phyloP scores from a whole-genome alignment of 92 coral and sea anemone genomes.

The Epizoanthus illoricatus region DNA sequence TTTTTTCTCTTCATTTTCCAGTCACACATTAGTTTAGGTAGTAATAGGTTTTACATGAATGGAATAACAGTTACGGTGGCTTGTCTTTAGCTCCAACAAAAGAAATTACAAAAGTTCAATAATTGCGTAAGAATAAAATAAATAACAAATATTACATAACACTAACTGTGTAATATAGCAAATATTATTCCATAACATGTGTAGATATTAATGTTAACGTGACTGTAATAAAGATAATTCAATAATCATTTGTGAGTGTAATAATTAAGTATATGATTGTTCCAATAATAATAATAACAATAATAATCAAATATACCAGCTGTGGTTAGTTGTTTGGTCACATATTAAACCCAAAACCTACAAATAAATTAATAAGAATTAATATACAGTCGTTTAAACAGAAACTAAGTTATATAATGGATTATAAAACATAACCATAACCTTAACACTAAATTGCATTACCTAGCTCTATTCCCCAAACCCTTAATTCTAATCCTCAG shows the following conservation, averaged over 20 bases:
- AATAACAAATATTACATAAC: background rate
- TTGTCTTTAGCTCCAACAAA: background rate
- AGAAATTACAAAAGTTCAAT: background rate
- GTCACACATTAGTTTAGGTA: background rate
- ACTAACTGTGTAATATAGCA: background rate
- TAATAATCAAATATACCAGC: too few relatives aligned
- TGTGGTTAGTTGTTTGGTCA: too few relatives aligned
- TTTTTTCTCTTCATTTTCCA: background rate
- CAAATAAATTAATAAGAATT: too few relatives aligned
- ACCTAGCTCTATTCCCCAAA: too few relatives aligned
- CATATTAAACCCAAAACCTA: too few relatives aligned
- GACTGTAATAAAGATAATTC: conserved; percentile 21
- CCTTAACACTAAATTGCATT: too few relatives aligned
- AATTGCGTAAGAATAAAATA: background rate
- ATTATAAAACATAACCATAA: too few relatives aligned
- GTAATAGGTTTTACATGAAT: background rate
- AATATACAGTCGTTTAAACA: too few relatives aligned
- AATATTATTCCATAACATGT: background rate
- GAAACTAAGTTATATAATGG: too few relatives aligned
- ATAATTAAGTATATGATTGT: background rate
- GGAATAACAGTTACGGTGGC: background rate
- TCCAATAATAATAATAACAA: background rate
- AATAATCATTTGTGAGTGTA: background rate
- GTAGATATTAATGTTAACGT: conserved; percentile 5
- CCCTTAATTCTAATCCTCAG: too few relatives aligned